Percentiles rank a stretch among this genome's conserved stretches.
Conservation (phyloP, 2,797 vertebrate genomes). For the Cottoperca gobio region DNA sequence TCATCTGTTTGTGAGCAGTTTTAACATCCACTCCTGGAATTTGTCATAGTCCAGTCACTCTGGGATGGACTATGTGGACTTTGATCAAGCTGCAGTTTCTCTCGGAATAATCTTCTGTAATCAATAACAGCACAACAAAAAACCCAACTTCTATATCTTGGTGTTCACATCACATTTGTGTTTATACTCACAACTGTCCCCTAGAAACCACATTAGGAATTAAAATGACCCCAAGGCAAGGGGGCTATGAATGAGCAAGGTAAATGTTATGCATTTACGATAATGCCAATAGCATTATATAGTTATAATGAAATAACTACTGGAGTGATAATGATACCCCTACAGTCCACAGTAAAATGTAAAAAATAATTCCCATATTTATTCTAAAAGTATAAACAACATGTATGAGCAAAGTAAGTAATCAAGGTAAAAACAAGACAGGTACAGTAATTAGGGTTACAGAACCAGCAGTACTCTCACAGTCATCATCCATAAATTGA, state of each 20-base stretch:
- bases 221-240: neutral
- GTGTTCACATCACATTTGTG: neutral
- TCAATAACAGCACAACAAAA: neutral
- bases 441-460: neutral
- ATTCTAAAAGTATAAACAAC: neutral
- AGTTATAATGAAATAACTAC: neutral
- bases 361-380: neutral
- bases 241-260: neutral
- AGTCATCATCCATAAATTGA: neutral
- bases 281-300: neutral
- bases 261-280: neutral
- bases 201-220: neutral
- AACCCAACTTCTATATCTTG: neutral
- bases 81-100: constrained; percentile 11
- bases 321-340: neutral
- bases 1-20: neutral
- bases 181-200: neutral
- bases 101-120: constrained; percentile 8
- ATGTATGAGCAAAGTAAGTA: neutral
- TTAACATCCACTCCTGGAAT: neutral
- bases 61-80: neutral
- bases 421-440: neutral
- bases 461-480: neutral
- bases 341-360: neutral
- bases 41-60: neutral